A percentile compares a stretch with the other conserved stretches of the same genome.
phyloP scores from a whole-genome alignment of 2,113 vertebrate species.

The Charina bottae region DNA sequence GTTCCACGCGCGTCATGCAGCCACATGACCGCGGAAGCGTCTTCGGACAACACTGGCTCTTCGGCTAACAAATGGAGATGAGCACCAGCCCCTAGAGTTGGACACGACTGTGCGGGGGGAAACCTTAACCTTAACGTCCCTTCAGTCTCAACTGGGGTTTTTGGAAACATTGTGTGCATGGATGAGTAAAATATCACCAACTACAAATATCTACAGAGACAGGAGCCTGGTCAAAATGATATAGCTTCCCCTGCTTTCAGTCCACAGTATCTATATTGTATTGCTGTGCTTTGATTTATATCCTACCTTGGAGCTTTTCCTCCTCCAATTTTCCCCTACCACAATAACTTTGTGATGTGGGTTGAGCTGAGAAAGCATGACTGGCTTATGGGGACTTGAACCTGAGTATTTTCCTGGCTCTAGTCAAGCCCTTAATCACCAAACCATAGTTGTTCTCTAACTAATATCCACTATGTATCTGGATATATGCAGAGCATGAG shows the following conservation, averaged over 20 bases:
- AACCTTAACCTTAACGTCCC: background rate
- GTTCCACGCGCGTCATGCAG: too few relatives aligned
- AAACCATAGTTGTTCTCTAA: background rate
- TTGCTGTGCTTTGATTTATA: background rate
- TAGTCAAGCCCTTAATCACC: background rate
- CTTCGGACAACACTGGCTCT: too few relatives aligned
- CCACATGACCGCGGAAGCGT: too few relatives aligned
- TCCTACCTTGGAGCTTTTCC: background rate
- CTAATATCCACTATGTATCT: background rate
- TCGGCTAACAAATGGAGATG: too few relatives aligned
- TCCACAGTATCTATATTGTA: background rate
- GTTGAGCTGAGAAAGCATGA: background rate
- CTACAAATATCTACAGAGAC: background rate
- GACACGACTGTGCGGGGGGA: too few relatives aligned
- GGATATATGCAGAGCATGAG: background rate
- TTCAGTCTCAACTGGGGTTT: background rate
- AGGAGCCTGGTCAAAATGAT: background rate
- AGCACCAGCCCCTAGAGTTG: too few relatives aligned
- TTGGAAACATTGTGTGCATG: background rate
- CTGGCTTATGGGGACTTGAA: background rate
- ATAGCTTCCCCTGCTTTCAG: background rate
- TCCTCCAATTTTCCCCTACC: background rate
- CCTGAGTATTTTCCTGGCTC: background rate
- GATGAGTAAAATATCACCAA: background rate
- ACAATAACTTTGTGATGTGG: background rate